Evolutionary conservation across 2,113 vertebrate genomes (phyloP).

Genomic region (Myiopsitta monachus): DNA sequence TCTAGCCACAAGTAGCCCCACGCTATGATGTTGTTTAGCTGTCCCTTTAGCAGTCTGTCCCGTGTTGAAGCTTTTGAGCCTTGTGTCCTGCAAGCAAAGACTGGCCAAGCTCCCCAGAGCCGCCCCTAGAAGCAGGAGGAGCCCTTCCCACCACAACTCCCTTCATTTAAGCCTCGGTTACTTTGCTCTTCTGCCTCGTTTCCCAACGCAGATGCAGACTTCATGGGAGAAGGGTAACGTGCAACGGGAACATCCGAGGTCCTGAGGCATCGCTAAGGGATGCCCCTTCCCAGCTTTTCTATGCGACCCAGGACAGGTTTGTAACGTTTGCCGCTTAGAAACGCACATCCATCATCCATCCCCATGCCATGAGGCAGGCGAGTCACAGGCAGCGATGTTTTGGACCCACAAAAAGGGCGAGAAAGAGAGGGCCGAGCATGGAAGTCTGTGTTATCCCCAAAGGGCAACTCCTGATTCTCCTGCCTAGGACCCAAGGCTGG

Average conservation of each 20-base stretch:
- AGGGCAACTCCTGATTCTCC: not conserved
- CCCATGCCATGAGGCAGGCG: rapidly evolving
- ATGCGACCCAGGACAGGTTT: not conserved
- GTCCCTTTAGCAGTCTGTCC: slow-evolving; percentile 32
- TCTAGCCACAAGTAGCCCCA: not conserved
- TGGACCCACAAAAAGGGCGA: not conserved
- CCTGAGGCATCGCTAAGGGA: not conserved
- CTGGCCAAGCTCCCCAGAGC: not conserved
- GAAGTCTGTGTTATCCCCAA: not conserved
- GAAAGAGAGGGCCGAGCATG: not conserved
- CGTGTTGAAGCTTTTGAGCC: slow-evolving; percentile 20
- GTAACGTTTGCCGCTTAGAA: not conserved
- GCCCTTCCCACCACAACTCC: not conserved
- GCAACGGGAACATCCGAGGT: not conserved
- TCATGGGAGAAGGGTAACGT: not conserved
- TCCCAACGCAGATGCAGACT: not conserved
- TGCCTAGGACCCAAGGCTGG: not conserved
- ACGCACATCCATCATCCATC: rapidly evolving
- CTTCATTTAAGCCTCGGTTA: not conserved
- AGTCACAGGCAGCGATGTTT: rapidly evolving
- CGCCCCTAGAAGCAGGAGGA: not conserved
- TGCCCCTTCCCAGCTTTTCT: not conserved
- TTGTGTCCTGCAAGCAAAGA: not conserved
- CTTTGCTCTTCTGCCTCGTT: not conserved
- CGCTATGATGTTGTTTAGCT: slow-evolving; percentile 21